phyloP scores from a whole-genome alignment of 2,888 invertebrate species.

The Shargacucullia verbasci region DNA sequence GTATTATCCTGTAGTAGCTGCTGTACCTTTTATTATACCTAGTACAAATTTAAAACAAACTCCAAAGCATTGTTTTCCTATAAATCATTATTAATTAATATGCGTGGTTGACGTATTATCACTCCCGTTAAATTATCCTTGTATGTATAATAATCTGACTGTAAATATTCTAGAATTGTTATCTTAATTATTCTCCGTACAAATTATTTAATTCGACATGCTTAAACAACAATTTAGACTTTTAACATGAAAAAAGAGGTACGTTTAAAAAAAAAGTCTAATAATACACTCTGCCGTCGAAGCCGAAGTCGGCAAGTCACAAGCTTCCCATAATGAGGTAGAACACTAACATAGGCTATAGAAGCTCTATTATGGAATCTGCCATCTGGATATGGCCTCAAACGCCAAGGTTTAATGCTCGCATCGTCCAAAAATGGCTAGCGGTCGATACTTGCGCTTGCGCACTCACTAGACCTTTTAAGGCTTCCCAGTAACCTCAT shows the following conservation, averaged over 20 bases:
- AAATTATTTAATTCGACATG: no score
- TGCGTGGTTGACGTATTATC: not conserved
- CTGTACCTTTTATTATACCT: no score
- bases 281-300: not conserved
- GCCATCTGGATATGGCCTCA: conserved; percentile 61
- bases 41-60: not conserved
- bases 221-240: no score
- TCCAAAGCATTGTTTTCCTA: conserved; percentile 7
- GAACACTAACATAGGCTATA: conserved; percentile 46
- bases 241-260: no score
- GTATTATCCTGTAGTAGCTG: no score
- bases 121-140: conserved; percentile 1
- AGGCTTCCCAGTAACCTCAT: conserved; percentile 78
- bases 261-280: conserved; percentile 3
- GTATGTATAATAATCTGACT: conserved; percentile 4
- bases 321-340: conserved; percentile 46
- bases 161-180: not conserved
- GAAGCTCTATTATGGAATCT: conserved; percentile 57
- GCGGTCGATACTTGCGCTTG: conserved; percentile 69
- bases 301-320: conserved; percentile 14
- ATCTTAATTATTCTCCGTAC: not conserved
- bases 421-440: conserved; percentile 79
- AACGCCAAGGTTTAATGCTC: conserved; percentile 69
- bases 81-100: conserved; percentile 12
- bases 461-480: conserved; percentile 79